phyloP scores from a whole-genome alignment of 2,888 invertebrate species.

The Andrena marginata region DNA sequence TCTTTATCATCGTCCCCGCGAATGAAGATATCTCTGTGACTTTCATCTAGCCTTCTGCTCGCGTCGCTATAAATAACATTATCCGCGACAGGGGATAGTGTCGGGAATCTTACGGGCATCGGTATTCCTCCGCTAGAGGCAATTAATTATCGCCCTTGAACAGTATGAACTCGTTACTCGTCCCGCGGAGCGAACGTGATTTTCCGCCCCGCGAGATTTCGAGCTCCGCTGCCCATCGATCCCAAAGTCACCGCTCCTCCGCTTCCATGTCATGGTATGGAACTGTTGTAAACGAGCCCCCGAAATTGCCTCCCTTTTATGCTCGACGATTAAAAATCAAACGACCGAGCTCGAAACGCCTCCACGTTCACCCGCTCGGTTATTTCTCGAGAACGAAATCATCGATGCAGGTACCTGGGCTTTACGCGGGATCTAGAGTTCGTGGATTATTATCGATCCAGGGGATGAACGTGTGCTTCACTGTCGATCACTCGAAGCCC shows the following conservation, averaged over 20 bases:
- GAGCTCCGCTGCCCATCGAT: neutral
- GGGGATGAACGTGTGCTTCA: neutral
- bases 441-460: neutral
- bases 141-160: constrained; percentile 13
- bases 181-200: neutral
- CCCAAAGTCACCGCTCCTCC: neutral
- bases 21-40: neutral
- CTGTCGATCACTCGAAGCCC: neutral
- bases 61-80: neutral
- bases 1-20: neutral
- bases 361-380: neutral
- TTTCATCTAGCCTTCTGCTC: neutral
- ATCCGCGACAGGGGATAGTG: neutral
- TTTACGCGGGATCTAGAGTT: neutral
- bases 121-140: neutral
- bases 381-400: neutral
- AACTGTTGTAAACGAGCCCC: neutral
- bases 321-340: neutral
- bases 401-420: neutral
- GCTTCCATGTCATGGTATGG: neutral
- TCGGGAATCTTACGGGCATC: neutral
- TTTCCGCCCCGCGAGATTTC: constrained; percentile 1
- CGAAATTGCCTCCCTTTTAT: neutral
- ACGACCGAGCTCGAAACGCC: neutral
- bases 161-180: neutral